Percentiles rank a stretch among this genome's conserved stretches.
phyloP scores from a whole-genome alignment of 1,140 invertebrate species.

The Aphaenogaster floridana region DNA sequence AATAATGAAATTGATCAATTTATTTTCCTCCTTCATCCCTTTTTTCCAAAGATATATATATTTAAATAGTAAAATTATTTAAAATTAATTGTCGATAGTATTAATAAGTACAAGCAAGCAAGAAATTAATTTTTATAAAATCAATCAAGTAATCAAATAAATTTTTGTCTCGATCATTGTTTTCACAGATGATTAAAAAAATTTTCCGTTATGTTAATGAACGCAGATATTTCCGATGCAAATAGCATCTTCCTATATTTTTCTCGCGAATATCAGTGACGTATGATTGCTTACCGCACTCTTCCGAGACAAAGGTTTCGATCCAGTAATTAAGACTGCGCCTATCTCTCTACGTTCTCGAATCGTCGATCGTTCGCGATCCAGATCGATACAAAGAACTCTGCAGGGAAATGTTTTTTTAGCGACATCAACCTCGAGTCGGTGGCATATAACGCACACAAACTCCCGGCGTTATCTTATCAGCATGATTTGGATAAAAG shows the following conservation, averaged over 20 bases:
- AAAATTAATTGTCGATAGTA: not conserved
- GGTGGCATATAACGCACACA: constrained; percentile 3
- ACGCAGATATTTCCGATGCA: not conserved
- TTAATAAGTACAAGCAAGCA: not conserved
- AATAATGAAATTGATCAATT: too few species aligned
- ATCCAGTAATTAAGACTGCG: constrained; percentile 1
- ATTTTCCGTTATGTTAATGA: not conserved
- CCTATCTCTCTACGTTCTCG: constrained; percentile 18
- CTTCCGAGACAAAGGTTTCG: constrained; percentile 18
- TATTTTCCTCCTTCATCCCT: too few species aligned
- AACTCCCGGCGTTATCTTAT: constrained; percentile 41
- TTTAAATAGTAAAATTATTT: not conserved
- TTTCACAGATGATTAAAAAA: not conserved
- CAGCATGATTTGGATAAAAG: constrained; percentile 47
- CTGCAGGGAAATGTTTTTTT: constrained; percentile 40
- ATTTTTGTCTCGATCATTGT: not conserved
- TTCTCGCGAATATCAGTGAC: not conserved
- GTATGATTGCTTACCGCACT: not conserved
- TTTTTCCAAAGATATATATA: too few species aligned
- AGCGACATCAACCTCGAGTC: not conserved
- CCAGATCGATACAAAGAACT: constrained; percentile 23
- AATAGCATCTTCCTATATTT: not conserved
- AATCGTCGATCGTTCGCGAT: constrained; percentile 6
- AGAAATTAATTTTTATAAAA: not conserved
- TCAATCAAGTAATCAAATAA: not conserved